These are phyloP conservation scores for Drosophila melanocephala DNA, from an alignment of 2,888 invertebrate species.

Conservation along the genomic window DNA sequence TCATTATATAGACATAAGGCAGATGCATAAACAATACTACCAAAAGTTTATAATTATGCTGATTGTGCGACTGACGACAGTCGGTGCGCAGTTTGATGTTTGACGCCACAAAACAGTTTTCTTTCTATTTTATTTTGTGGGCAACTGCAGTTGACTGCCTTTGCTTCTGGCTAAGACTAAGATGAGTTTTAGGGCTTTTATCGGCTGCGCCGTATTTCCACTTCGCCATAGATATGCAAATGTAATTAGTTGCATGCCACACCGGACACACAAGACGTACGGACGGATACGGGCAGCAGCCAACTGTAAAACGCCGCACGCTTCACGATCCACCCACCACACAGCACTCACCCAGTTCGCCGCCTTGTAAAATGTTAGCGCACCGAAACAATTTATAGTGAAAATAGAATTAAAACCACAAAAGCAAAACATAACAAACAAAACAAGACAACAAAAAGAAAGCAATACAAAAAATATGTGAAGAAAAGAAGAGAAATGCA, in stretches of 20 bases:
- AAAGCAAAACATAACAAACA: slow-evolving; percentile 75
- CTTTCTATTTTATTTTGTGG: slow-evolving; percentile 19
- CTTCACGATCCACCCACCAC: slow-evolving; percentile 10
- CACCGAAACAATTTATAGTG: slow-evolving; percentile 83
- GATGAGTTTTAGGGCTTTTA: slow-evolving; percentile 12
- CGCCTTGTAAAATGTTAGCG: slow-evolving; percentile 77
- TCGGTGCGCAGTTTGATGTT: slow-evolving; percentile 51
- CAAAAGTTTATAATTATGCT: slow-evolving; percentile 82
- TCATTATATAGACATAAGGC: slow-evolving; percentile 60
- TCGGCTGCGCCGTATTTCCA: slow-evolving; percentile 53
- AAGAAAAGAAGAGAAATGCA: slow-evolving; percentile 49
- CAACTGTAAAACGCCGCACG: slow-evolving; percentile 67
- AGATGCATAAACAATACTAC: slow-evolving; percentile 62
- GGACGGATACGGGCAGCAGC: slow-evolving; percentile 45
- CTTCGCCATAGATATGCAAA: slow-evolving; percentile 83
- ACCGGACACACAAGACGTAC: slow-evolving; percentile 48
- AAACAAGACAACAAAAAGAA: slow-evolving; percentile 32
- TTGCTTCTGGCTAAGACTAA: slow-evolving; percentile 25
- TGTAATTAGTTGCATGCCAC: slow-evolving; percentile 84
- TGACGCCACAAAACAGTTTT: slow-evolving; percentile 17
- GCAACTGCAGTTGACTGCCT: slow-evolving; percentile 16
- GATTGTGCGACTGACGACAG: slow-evolving; percentile 64
- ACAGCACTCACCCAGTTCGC: slow-evolving; percentile 23
- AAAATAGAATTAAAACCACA: slow-evolving; percentile 83
- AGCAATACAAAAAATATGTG: slow-evolving; percentile 43